Evolutionary conservation across 2,888 invertebrate species (phyloP), one percentile per base, ranked within the genome.

Genomic region (Rotaria sp.): DNA sequence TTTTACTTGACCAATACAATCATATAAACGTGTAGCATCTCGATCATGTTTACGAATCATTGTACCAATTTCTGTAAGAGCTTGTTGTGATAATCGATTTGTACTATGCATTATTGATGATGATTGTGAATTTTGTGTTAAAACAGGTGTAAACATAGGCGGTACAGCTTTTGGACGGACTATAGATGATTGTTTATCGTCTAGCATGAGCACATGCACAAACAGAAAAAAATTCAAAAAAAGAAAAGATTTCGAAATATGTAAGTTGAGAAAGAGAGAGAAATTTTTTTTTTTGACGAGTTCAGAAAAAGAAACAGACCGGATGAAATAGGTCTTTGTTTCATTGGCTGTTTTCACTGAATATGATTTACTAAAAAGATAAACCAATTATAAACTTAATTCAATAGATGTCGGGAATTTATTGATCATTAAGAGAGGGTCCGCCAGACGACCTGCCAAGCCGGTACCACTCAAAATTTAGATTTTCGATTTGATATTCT

Each of bases 41-140:
- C 45, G 80, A 80, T 80, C 80, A 80, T 80, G 45, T 45, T 80
- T 80, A 45, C 80, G 80, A 35, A 67, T 67, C 67, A 67, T 67
- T 18, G 35, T 18, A 35, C 67, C 67, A 1, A 67, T 67, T 35
- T 67, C 67, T 18, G 35, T 67, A 4, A 67, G 35, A 15, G 35
- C 67, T 67, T 67, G 67, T 67, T 67, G 67, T 35, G 67, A 67
- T 35, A 21, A 18, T 38, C 67, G 67, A 67, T 67, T 67, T 18
- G 30, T 5, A 35, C 4, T 30, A n/a, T 30, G 35, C 67, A 67
- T 67, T 67, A 15, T 35, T 21, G 67, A 7, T 67, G 67, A 35
- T 35, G 67, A 67, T 18, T 67, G 67, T 21, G 67, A 30, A 67
- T 67, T 67, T 8, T 2, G 67, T 67, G 67, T 18, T 5, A 67